Base-by-base conservation (phyloP, 2,888 invertebrate genomes). In the Idaea aversata region DNA sequence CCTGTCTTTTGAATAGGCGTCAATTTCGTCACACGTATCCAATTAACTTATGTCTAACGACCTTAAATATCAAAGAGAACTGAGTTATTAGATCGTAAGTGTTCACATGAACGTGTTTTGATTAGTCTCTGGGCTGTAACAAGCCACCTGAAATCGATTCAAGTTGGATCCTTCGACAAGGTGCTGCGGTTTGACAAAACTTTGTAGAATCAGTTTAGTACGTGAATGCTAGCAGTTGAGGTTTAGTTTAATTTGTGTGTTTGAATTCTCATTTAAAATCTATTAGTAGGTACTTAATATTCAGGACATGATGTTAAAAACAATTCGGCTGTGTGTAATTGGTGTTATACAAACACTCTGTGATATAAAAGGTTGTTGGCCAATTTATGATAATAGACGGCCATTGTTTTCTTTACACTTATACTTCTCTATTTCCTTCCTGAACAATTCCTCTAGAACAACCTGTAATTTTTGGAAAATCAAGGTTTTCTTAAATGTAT, bases 71-170 rank as follows among this genome's bases (percentile, higher is more conserved):
- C 60, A 59, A 59, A 67, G 63, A 63, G 67, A 65, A 65, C 63
- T 62, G 67, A 71, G 66, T 75, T 74, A 72, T 67, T 74, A 75
- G 75, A 77, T 72, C 72, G 74, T 71, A 72, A 72, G 69, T 70
- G 72, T 77, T 74, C 62, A 62, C 65, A 69, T 76, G 76, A 76
- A 77, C 77, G 80, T 76, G 74, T 63, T 66, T 75, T 78, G 77
- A 81, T 82, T 80, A 77, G 71, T 75, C 77, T 73, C 73, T 69
- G 69, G 66, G 70, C 63, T 38, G 57, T 73, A 71, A 74, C 73
- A 72, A 75, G 75, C 72, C 73, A 74, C 71, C 72, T 68, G 73
- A 74, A 76, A 72, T 74, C 66, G 75, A 73, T 75, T 73, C 72
- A 67, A 67, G 65, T 70, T 68, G 65, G 25, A 59, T 47, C 66